A percentile compares a stretch with the other conserved stretches of the same genome.
These are phyloP conservation scores for Nyctibius grandis DNA, from an alignment of 2,797 vertebrate species.

Conservation along the genomic window DNA sequence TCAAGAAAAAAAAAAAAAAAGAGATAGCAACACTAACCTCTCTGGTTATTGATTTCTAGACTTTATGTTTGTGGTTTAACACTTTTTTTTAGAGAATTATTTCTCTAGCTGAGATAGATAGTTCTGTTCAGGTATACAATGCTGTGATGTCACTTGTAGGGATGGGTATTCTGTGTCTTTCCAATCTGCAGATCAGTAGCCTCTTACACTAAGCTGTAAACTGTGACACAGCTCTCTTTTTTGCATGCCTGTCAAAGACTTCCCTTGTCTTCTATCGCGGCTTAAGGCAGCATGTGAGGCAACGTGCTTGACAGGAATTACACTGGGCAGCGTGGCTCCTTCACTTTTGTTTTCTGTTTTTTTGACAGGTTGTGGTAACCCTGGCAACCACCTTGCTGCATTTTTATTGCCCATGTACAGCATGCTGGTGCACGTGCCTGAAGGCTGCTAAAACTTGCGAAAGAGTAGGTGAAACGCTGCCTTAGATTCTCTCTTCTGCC, in stretches of 20 bases:
- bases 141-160: not conserved
- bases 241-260: not conserved
- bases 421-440: not conserved
- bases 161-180: not conserved
- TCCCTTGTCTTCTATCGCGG: rapidly evolving
- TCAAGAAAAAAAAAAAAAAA: not conserved
- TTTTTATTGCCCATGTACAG: not conserved
- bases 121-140: not conserved
- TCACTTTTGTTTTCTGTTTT: not conserved
- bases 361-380: constrained; percentile 8
- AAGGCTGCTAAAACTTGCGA: not conserved
- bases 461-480: not conserved
- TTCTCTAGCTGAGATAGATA: not conserved
- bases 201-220: not conserved
- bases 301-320: not conserved
- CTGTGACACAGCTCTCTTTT: not conserved
- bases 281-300: not conserved
- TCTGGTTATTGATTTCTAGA: not conserved
- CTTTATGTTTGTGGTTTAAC: not conserved
- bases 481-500: not conserved
- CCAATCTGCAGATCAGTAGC: not conserved
- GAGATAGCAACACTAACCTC: not conserved
- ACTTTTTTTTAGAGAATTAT: not conserved
- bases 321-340: not conserved
- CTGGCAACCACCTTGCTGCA: not conserved